Base-by-base conservation (phyloP, 2,113 vertebrate species). In the Leptobrachium leishanense region DNA sequence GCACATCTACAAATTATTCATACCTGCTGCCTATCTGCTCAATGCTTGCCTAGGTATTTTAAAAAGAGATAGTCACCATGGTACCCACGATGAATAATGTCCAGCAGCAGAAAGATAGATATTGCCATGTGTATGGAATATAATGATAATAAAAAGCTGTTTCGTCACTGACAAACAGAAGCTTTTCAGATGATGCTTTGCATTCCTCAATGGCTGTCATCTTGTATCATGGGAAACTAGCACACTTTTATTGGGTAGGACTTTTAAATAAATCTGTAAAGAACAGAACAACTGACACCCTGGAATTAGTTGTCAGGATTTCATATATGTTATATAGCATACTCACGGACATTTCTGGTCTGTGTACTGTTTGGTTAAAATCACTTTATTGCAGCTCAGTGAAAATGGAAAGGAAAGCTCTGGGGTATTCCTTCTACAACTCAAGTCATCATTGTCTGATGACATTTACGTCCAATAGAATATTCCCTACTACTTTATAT, bases 281-380 rank as follows among this genome's bases (percentile, higher is more conserved):
- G 70, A 74, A 41, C 42, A 20, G 44, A 57, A 44, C 71, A 40
- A 65, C 62, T 79, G 77, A 74, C 70, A 73, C 70, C 46, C 62
- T 73, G 64, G 15, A 74, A 73, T 81, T 68, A 74, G 71, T 74
- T 68, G 72, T 74, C 71, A 68, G 53, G 43, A 46, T 81, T 68
- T 53, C 11, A 43, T 74, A 59, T 63, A 31, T 74, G 10, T 81
- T 74, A 62, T 74, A 68, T 43, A 2, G 20, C 40, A 62, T 41
- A 68, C 63, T 68, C 72, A 31, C 71, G 40, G 72, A 66, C 42
- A 41, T 74, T 15, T 59, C 43, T 59, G 64, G 46, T 81, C 7
- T 62, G 63, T 54, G 13, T 74, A 68, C 71, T 67, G 64, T 46
- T 68, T 74, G 71, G 71, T 68, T 68, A 62, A 74, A 46, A 74